Percentiles rank a stretch among this genome's conserved stretches.
phyloP scores from a whole-genome alignment of 2,113 vertebrate genomes.

The Vombatus ursinus region DNA sequence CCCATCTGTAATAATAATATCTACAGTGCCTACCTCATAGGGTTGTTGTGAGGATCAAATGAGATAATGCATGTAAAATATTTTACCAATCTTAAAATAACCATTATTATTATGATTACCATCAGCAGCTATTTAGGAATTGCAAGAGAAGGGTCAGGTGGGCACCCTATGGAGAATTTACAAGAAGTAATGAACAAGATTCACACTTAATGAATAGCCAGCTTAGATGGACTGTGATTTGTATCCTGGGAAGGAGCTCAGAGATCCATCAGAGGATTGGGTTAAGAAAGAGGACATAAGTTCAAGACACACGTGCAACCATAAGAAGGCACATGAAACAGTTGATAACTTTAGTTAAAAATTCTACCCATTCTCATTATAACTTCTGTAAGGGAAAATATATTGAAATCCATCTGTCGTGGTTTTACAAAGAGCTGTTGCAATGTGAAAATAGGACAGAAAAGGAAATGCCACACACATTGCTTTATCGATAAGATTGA shows the following conservation, averaged over 20 bases:
- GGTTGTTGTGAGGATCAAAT: not conserved
- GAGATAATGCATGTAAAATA: not conserved
- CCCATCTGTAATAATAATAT: not conserved
- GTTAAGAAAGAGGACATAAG: not conserved
- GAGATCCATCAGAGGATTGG: not conserved
- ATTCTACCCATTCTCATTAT: not conserved
- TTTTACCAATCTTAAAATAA: not conserved
- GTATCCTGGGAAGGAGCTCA: not conserved
- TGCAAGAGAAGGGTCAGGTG: not conserved
- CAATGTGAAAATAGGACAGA: not conserved
- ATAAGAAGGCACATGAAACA: not conserved
- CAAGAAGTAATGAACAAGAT: not conserved
- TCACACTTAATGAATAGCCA: not conserved
- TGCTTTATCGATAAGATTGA: conserved; percentile 16
- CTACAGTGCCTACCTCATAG: not conserved
- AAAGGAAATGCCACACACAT: conserved; percentile 35
- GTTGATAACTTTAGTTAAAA: not conserved
- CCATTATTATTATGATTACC: not conserved
- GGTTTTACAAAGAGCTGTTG: conserved; percentile 7
- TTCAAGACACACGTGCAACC: too few species aligned
- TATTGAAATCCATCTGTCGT: not conserved
- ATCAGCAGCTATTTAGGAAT: not conserved
- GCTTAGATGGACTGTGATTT: not conserved
- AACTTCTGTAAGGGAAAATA: not conserved
- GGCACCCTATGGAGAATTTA: not conserved